These are phyloP conservation scores for Origma solitaria DNA, from an alignment of 2,113 vertebrate genomes.

Conservation along the genomic window DNA sequence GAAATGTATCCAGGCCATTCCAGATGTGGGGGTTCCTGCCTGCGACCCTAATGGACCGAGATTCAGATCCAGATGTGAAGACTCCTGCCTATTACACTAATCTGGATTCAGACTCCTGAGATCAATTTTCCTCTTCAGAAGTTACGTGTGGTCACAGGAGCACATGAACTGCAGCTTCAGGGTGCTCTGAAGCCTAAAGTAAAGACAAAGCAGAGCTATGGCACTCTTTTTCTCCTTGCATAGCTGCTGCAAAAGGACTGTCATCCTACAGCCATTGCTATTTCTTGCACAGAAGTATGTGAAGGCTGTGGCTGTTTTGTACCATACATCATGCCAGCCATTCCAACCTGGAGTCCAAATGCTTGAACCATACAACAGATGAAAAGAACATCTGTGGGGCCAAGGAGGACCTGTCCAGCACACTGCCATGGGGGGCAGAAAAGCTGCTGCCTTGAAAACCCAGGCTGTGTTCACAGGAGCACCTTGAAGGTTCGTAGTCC, in stretches of 20 bases:
- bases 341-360: not conserved
- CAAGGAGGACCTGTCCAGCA: not conserved
- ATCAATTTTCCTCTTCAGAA: not conserved
- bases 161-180: not conserved
- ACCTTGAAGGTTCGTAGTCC: not conserved
- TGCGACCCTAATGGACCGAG: not conserved
- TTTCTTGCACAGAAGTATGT: not conserved
- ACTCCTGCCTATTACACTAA: not conserved
- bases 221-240: not conserved
- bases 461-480: not conserved
- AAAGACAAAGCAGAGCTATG: not conserved
- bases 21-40: not conserved
- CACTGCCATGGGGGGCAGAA: not conserved
- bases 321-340: not conserved
- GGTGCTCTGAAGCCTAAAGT: not conserved
- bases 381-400: not conserved
- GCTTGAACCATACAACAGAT: not conserved
- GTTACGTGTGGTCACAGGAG: not conserved
- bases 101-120: not conserved
- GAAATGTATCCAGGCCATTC: not conserved
- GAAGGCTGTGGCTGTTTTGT: not conserved
- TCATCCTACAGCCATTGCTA: not conserved
- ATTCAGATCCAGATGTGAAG: not conserved
- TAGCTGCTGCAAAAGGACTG: not conserved
- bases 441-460: not conserved